Conservation (phyloP, 2,113 vertebrate species). For the Pseudolaguvia tuberculata region DNA sequence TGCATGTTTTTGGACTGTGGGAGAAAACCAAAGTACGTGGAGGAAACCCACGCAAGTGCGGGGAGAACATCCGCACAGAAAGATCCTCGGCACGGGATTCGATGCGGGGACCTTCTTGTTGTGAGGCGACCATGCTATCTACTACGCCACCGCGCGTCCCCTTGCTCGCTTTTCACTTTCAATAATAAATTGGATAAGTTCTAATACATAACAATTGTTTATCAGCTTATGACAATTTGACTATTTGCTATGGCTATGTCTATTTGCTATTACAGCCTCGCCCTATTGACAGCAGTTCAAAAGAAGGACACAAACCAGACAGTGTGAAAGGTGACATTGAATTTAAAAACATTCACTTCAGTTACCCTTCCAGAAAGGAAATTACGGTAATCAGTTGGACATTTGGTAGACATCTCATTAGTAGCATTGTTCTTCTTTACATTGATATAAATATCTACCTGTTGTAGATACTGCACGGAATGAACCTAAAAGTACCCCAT, state of each 20-base stretch:
- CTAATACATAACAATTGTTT: background rate
- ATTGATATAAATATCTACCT: background rate
- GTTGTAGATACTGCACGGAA: constrained; percentile 62
- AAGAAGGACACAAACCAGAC: constrained; percentile 73
- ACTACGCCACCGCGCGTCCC: no score
- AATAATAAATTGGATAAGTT: background rate
- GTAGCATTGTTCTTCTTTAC: background rate
- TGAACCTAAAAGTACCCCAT: constrained; percentile 62
- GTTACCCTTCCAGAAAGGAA: constrained; percentile 76
- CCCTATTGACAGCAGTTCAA: constrained; percentile 76
- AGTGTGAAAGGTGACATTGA: constrained; percentile 73
- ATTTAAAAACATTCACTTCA: constrained; percentile 79
- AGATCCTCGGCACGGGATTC: no score
- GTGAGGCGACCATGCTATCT: no score
- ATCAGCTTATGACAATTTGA: background rate
- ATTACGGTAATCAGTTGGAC: constrained; percentile 59
- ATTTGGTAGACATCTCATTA: background rate
- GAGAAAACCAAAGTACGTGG: no score
- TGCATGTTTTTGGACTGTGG: no score
- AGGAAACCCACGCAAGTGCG: no score
- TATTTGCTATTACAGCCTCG: constrained; percentile 53
- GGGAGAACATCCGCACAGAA: no score
- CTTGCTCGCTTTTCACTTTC: no score
- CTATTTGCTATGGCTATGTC: background rate
- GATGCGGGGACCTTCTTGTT: no score